Evolutionary conservation across 2,797 vertebrate species (phyloP), one percentile per base, ranked within the genome.

Genomic region (Fistularia commersonii): DNA sequence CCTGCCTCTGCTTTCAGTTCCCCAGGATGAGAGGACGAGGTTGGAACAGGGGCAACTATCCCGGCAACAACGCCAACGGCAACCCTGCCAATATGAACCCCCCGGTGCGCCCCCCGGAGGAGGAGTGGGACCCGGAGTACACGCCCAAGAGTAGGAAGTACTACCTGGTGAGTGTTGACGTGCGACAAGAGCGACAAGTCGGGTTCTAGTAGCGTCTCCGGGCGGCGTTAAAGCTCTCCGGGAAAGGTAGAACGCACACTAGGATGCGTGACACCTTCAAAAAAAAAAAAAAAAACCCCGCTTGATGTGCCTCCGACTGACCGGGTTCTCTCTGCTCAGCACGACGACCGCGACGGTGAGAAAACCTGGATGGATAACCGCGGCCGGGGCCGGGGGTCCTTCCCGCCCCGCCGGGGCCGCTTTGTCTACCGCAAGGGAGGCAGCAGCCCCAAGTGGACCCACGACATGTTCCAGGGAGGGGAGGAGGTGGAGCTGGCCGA

Each of bases 121-220:
- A 99, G 73, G 97, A 99, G 54, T 98, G 96, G 97, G 96, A 98
- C 74, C 97, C 97, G 0, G 97, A 99, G 58, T 98, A 98, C 72
- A 99, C 96, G 0, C 96, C 97, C 11, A 99, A 99, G 86, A 98
- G 97, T 93, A 95, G 96, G 85, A 99, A 98, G 73, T 99, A 99
- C 81, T 99, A 97, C 81, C 80, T 98, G 95, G 97, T 99, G 90
- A 33, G 94, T 52, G 31, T 15, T 7, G 32, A 41, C 11, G 13
- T 3, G 1, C 6, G 7, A n/a, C 11, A 40, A 40, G 4, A n/a
- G 3, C 8, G 12, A n/a, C 11, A 40, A 40, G 38, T 40, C 12
- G 10, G 5, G 3, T 40, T n/a, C n/a, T n/a, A n/a, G n/a, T n/a
- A n/a, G n/a, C n/a, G n/a, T n/a, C n/a, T n/a, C n/a, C n/a, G n/a